phyloP scores from a whole-genome alignment of 2,797 vertebrate genomes.

The Apodemus agrarius region DNA sequence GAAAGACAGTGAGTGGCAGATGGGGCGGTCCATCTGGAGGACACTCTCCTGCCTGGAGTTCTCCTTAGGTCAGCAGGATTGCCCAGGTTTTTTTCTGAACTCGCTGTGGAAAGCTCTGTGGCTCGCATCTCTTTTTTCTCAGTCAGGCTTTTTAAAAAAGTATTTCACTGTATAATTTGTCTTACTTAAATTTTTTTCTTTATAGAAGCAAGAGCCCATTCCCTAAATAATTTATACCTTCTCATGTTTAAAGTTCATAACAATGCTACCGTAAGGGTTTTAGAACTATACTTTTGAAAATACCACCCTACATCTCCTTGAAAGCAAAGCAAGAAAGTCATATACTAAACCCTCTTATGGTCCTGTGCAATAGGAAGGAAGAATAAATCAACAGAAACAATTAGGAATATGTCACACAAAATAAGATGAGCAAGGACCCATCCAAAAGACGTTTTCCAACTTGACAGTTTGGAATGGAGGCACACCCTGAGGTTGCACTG shows the following conservation, averaged over 20 bases:
- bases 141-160: neutral
- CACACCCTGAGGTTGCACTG: conserved; percentile 26
- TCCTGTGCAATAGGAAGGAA: conserved; percentile 6
- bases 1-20: neutral
- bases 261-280: neutral
- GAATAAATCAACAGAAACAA: conserved; percentile 65
- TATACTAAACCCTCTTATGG: conserved; percentile 54
- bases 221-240: conserved; percentile 17
- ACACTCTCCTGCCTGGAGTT: conserved; percentile 4
- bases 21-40: neutral
- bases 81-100: conserved; percentile 13
- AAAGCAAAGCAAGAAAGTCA: conserved; percentile 35
- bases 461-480: conserved; percentile 58
- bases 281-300: neutral
- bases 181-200: conserved; percentile 40
- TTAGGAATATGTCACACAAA: conserved; percentile 67
- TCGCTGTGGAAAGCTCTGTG: conserved; percentile 10
- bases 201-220: conserved; percentile 14
- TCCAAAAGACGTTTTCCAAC: conserved; percentile 37
- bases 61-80: conserved; percentile 36
- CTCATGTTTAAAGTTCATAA: conserved; percentile 14
- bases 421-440: conserved; percentile 43
- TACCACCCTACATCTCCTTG: neutral
- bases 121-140: neutral
- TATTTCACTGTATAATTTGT: conserved; percentile 29